Conservation (phyloP, 2,888 invertebrate species). For the Melangyna quadrimaculata region DNA sequence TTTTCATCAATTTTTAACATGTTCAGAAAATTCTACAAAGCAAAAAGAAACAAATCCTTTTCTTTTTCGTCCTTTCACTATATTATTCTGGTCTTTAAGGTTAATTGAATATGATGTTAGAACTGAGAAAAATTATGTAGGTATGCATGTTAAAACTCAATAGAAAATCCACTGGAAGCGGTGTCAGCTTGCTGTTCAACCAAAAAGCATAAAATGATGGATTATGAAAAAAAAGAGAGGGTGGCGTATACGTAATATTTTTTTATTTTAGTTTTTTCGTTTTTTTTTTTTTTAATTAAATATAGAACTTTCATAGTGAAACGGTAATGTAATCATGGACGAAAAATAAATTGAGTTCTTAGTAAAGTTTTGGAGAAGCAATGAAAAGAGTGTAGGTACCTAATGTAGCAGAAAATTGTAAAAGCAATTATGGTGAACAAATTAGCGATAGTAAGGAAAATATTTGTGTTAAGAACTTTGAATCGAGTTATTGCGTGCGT, state of each 20-base stretch:
- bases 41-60: conserved; percentile 26
- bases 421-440: conserved; percentile 27
- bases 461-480: not conserved
- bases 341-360: conserved; percentile 25
- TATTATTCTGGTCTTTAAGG: not conserved
- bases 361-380: not conserved
- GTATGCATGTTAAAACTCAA: conserved; percentile 46
- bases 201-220: not conserved
- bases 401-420: conserved; percentile 29
- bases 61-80: not conserved
- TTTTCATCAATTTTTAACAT: conserved; percentile 34
- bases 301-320: not conserved
- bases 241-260: conserved; percentile 63
- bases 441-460: not conserved
- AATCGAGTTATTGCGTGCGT: not conserved
- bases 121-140: not conserved
- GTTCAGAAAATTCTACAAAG: conserved; percentile 50
- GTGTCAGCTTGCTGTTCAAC: not conserved
- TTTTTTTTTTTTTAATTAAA: not conserved
- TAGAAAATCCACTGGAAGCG: not conserved
- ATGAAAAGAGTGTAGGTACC: not conserved
- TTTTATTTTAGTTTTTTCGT: not conserved
- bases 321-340: not conserved
- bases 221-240: not conserved
- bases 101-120: conserved; percentile 52